phyloP scores from a whole-genome alignment of 2,888 invertebrate genomes.

The Hemistola chrysoprasaria region DNA sequence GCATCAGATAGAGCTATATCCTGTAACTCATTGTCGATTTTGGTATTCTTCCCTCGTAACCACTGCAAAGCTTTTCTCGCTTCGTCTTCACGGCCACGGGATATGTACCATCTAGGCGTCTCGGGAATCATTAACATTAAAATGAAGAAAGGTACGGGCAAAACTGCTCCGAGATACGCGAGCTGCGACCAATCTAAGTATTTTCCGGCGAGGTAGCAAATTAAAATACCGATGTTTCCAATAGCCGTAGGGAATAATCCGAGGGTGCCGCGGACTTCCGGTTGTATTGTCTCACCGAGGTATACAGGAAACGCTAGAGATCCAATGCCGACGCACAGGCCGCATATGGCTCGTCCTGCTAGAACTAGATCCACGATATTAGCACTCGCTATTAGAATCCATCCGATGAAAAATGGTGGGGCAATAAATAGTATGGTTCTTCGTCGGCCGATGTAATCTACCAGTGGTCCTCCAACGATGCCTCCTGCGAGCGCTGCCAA shows the following conservation, averaged over 20 bases:
- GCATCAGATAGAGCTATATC: conserved; percentile 88
- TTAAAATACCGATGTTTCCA: conserved; percentile 91
- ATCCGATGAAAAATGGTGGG: conserved; percentile 90
- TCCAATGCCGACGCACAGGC: conserved; percentile 93
- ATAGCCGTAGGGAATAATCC: conserved; percentile 94
- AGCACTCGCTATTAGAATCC: conserved; percentile 91
- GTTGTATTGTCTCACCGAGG: conserved; percentile 95
- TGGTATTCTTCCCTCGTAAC: conserved; percentile 90
- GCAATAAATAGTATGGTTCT: conserved; percentile 91
- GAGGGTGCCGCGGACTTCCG: conserved; percentile 94
- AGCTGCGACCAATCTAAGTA: conserved; percentile 91
- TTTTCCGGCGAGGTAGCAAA: conserved; percentile 91
- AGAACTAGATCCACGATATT: conserved; percentile 87
- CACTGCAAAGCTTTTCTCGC: conserved; percentile 91
- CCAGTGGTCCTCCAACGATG: conserved; percentile 90
- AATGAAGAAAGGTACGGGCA: conserved; percentile 91
- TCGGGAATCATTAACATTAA: conserved; percentile 94
- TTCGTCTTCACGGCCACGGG: conserved; percentile 87
- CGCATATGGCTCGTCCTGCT: conserved; percentile 90
- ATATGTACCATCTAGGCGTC: conserved; percentile 95
- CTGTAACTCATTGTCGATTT: conserved; percentile 89
- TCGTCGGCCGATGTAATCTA: conserved; percentile 93
- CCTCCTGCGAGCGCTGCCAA: conserved; percentile 93
- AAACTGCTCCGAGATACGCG: conserved; percentile 88
- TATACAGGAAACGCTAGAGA: conserved; percentile 95